These are phyloP conservation scores for Latrodectus geometricus DNA, from an alignment of 1,140 invertebrate species.

Conservation along the genomic window DNA sequence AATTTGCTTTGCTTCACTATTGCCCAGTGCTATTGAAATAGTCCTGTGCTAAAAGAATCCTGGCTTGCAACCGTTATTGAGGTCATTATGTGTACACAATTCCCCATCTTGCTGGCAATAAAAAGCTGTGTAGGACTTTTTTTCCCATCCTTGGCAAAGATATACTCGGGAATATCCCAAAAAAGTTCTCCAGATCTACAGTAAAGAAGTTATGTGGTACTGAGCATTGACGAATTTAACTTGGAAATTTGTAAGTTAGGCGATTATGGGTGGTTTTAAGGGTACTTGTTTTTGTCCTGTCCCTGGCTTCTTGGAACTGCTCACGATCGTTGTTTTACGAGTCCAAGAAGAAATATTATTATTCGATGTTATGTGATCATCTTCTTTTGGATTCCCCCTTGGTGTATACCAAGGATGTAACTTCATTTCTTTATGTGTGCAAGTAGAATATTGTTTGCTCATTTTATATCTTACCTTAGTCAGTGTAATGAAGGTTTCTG, in stretches of 20 bases:
- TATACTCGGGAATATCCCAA: neutral
- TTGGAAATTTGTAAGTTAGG: conserved; percentile 1
- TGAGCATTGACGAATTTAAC: conserved; percentile 8
- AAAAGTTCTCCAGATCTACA: neutral
- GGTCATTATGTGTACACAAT: conserved; percentile 20
- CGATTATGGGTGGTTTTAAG: no score
- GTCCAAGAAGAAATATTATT: no score
- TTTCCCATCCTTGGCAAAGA: neutral
- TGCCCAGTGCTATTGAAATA: neutral
- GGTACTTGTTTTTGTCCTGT: no score
- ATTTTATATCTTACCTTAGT: no score
- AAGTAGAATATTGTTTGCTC: no score
- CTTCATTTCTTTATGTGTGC: no score
- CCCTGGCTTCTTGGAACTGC: no score
- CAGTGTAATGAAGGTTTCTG: no score
- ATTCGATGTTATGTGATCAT: no score
- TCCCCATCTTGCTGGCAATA: neutral
- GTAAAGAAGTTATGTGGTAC: neutral
- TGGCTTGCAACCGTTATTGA: conserved; percentile 6
- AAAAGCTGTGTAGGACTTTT: neutral
- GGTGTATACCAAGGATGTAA: no score
- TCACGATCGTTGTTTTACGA: no score
- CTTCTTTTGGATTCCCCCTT: no score
- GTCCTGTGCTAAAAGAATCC: neutral
- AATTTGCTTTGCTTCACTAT: neutral